Percentiles rank a stretch among this genome's conserved stretches.
phyloP scores from a whole-genome alignment of 30 jellyfish, hydroid and myxozoan genomes.

The Phacellophora camtschatica region DNA sequence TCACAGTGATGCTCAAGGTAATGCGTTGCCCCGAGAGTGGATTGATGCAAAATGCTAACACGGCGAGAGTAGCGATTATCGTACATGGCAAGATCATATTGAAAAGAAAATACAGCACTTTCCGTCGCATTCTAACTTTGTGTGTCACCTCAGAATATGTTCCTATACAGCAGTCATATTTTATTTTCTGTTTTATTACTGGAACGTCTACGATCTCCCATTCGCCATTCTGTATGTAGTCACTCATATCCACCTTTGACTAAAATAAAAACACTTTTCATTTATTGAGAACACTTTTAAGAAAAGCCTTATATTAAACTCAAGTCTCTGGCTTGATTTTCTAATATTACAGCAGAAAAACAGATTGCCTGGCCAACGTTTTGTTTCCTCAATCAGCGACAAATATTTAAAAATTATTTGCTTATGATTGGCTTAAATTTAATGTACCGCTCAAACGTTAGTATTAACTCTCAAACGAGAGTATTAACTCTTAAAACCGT shows the following conservation, averaged over 20 bases:
- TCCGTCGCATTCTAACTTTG: constrained; percentile 69
- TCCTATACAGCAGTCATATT: constrained; percentile 51
- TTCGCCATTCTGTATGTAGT: constrained; percentile 75
- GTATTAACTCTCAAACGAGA: no score
- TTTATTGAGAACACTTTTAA: no score
- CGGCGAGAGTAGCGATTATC: constrained; percentile 65
- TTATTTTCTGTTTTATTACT: constrained; percentile 21
- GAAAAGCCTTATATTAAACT: no score
- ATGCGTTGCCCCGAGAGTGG: constrained; percentile 75
- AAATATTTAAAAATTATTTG: no score
- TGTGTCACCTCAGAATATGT: constrained; percentile 54
- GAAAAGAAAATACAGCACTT: constrained; percentile 56
- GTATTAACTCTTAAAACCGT: no score
- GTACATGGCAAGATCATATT: constrained; percentile 69
- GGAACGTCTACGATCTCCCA: constrained; percentile 71
- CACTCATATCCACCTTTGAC: constrained; percentile 64
- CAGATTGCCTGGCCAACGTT: no score
- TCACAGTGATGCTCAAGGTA: constrained; percentile 71
- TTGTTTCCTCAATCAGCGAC: no score
- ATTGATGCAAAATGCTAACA: constrained; percentile 70
- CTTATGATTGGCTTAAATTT: no score
- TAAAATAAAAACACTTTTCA: background rate
- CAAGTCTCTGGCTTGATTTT: no score
- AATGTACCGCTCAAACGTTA: no score
- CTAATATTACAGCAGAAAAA: no score